A percentile compares a stretch with the other conserved stretches of the same genome.
Conservation (phyloP, 2,888 invertebrate genomes). For the Dryobotodes eremita region DNA sequence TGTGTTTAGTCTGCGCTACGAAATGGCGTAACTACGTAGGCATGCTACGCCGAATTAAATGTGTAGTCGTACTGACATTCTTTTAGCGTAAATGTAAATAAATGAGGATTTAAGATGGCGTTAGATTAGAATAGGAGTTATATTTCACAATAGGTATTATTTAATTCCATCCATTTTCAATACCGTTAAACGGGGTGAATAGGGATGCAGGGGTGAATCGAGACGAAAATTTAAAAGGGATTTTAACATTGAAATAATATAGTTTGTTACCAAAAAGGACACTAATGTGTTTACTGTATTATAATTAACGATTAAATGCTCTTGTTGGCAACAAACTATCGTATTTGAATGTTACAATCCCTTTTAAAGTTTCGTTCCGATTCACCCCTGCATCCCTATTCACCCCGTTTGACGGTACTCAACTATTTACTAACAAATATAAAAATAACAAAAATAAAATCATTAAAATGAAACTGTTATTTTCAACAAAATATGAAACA, state of each 20-base stretch:
- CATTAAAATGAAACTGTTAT: constrained; percentile 12
- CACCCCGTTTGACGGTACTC: too few relatives aligned
- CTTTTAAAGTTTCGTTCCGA: too few relatives aligned
- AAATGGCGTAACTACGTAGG: constrained; percentile 23
- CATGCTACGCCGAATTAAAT: constrained; percentile 15
- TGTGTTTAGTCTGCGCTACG: constrained; percentile 38
- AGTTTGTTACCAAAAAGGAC: too few relatives aligned
- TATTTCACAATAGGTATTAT: background rate
- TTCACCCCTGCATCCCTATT: too few relatives aligned
- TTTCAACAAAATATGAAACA: constrained; percentile 22
- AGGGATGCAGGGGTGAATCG: too few relatives aligned
- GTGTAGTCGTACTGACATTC: background rate
- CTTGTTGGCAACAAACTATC: too few relatives aligned
- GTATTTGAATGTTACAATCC: too few relatives aligned
- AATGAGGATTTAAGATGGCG: constrained; percentile 11
- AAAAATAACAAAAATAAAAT: constrained; percentile 10
- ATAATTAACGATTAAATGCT: too few relatives aligned
- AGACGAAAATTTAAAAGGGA: too few relatives aligned
- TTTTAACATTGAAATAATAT: too few relatives aligned
- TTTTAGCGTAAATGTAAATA: background rate
- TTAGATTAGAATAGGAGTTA: background rate
- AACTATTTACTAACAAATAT: background rate
- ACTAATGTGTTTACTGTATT: too few relatives aligned
- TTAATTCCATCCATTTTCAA: background rate
- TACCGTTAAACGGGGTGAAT: too few relatives aligned